Evolutionary conservation across 37 sponge, comb jelly and placozoan genomes (phyloP), one percentile per base, ranked within the genome.

Genomic region (Spongia lamella): DNA sequence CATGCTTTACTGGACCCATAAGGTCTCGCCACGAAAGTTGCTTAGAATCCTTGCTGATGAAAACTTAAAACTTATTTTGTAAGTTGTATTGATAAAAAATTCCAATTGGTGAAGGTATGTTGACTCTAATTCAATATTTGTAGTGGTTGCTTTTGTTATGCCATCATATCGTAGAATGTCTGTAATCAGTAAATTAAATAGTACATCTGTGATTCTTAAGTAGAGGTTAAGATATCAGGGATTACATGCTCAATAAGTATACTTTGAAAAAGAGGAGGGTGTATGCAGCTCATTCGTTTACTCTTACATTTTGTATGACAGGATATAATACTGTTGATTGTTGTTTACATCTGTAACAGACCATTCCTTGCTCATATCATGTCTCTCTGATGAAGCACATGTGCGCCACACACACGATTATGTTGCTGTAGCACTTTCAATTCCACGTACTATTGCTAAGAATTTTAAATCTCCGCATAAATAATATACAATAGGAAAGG

Each of bases 181-280:
- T 13, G 27, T 2, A 33, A 81, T 61, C 19, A 81, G 66, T 14
- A 51, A 65, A 21, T 72, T 38, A 31, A 81, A 62, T 2, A 79
- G 50, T 2, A 79, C 80, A 52, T 79, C 80, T 20, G 71, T n/a
- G 7, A 79, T 47, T 1, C 80, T 3, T 2, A 79, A 21, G 61
- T 69, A 79, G 38, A 79, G 71, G 36, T 79, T 70, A 4, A 79
- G 71, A 54, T 56, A 51, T 79, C 80, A 32, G 69, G 68, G 30
- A 79, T 60, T 26, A 69, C 71, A 57, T 68, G 70, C 13, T 52
- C 15, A 3, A 79, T 38, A 3, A 70, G 80, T 24, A 79, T 68
- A 5, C 31, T 56, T 3, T 59, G 70, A 57, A 79, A 79, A 4
- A 79, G 2, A 16, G 73, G 73, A 33, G 34, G 19, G 22, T 72